phyloP scores from a whole-genome alignment of 1,140 invertebrate genomes.

The Anastatus disparis region DNA sequence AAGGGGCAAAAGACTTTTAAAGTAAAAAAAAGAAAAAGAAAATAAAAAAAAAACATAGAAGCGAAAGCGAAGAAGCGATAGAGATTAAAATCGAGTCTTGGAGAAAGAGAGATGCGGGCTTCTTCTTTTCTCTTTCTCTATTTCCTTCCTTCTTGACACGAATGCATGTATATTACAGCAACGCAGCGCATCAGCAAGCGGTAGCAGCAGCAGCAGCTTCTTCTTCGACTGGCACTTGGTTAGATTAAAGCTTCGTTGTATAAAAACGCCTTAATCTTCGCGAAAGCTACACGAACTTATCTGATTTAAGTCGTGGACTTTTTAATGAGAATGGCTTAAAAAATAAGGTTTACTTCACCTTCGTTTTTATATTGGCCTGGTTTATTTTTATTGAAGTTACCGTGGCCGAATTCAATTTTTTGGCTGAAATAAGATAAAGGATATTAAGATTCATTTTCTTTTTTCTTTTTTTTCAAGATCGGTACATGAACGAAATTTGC shows the following conservation, averaged over 20 bases:
- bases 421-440: too few relatives aligned
- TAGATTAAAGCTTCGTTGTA: conserved; percentile 12
- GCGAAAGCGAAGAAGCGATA: conserved; percentile 20
- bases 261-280: conserved; percentile 9
- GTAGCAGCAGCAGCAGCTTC: neutral
- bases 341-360: too few relatives aligned
- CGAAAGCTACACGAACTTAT: neutral
- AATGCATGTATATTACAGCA: too few relatives aligned
- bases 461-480: too few relatives aligned
- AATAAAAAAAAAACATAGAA: conserved; percentile 10
- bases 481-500: too few relatives aligned
- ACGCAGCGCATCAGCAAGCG: neutral
- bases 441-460: too few relatives aligned
- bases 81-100: conserved; percentile 37
- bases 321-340: too few relatives aligned
- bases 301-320: neutral
- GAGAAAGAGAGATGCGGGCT: conserved; percentile 28
- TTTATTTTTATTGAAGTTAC: too few relatives aligned
- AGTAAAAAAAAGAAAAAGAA: conserved; percentile 18
- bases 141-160: too few relatives aligned
- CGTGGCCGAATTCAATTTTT: too few relatives aligned
- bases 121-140: neutral
- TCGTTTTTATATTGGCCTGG: too few relatives aligned
- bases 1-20: too few relatives aligned
- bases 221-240: neutral